phyloP scores from a whole-genome alignment of 2,113 vertebrate species.

The Sciurus niger region DNA sequence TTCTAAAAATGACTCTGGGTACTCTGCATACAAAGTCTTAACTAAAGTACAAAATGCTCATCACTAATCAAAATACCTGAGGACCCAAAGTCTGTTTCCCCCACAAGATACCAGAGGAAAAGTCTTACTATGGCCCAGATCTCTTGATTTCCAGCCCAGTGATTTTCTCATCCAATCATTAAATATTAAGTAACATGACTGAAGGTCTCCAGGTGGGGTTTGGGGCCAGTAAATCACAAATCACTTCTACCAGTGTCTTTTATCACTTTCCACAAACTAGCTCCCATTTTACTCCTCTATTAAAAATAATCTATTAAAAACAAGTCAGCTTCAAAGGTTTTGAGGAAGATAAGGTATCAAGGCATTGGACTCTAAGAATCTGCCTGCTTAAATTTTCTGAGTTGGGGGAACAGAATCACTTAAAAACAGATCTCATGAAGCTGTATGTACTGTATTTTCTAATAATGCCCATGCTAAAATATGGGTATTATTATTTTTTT shows the following conservation, averaged over 20 bases:
- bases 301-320: background rate
- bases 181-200: constrained; percentile 54
- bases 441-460: background rate
- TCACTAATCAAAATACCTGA: background rate
- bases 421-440: background rate
- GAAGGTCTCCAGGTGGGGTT: background rate
- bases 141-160: constrained; percentile 8
- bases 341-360: background rate
- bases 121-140: background rate
- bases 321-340: background rate
- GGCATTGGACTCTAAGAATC: background rate
- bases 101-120: background rate
- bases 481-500: background rate
- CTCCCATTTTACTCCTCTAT: background rate
- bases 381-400: background rate
- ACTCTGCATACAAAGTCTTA: no score
- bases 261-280: background rate
- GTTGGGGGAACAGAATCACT: background rate
- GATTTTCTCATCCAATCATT: background rate
- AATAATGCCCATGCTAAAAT: background rate
- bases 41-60: background rate
- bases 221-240: background rate
- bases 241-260: background rate
- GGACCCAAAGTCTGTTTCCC: background rate
- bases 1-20: background rate